Base-by-base conservation (phyloP, 2,113 vertebrate genomes). In the Cololabis saira region DNA sequence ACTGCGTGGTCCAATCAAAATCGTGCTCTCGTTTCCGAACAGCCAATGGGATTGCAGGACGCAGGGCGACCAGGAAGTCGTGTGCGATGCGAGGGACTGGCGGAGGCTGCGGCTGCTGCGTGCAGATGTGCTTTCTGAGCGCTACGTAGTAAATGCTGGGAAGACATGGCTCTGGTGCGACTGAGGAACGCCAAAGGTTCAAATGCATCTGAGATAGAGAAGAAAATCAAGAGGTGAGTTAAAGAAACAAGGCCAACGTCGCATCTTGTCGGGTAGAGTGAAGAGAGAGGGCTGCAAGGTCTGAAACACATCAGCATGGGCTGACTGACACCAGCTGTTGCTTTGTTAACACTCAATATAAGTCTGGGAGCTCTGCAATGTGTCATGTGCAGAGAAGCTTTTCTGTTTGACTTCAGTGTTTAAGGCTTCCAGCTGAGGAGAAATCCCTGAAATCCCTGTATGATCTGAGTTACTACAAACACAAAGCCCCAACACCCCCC, bases 181-280 rank as follows among this genome's bases (percentile, higher is more conserved):
- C 75, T 85, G 83, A 82, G 83, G 54, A 88, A 82, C 63, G 2
- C 61, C 17, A 92, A 91, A 64, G 81, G 67, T 0, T 5, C 81
- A 5, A 91, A 92, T 24, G 76, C 65, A 14, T 82, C 82, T 1
- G 88, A 87, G 45, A 93, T 91, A 73, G 92, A 93, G 71, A 93
- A 90, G 79, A 93, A 93, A 79, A 92, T 92, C 8, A 93, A 93
- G 85, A 90, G 92, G 93, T 94, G 62, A 86, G 83, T n/a, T 10
- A 15, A 18, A 40, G 0, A 18, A 67, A 43, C 6, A 1, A 14
- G 9, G 30, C 22, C 27, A 11, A 5, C 50, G 9, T 1, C 17
- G 4, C 45, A 37, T 3, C 1, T 37, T 37, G 10, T 7, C 33
- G 5, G 33, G 33, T 1, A 7, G 33, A 30, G 4, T 30, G 30